Percentiles rank a stretch among this genome's conserved stretches.
These are phyloP conservation scores for Gnatocerus cornutus DNA, from an alignment of 2,888 invertebrate genomes.

Conservation along the genomic window DNA sequence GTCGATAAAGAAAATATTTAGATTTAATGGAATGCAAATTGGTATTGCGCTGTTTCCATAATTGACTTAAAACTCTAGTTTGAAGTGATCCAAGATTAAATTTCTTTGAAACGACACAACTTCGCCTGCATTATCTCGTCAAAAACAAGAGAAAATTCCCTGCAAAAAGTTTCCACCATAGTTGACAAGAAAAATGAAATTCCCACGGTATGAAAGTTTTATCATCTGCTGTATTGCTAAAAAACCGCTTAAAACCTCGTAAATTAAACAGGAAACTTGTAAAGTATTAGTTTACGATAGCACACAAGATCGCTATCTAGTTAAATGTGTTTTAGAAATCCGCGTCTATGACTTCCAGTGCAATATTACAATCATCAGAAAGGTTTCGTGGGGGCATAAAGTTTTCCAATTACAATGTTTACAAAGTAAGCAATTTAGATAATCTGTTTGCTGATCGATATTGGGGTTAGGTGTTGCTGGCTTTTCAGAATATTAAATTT, in stretches of 20 bases:
- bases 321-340: conserved; percentile 46
- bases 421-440: conserved; percentile 69
- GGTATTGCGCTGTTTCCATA: conserved; percentile 37
- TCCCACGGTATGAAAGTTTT: conserved; percentile 32
- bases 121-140: conserved; percentile 50
- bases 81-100: conserved; percentile 53
- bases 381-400: conserved; percentile 58
- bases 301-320: conserved; percentile 37
- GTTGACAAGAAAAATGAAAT: conserved; percentile 38
- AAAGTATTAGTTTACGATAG: conserved; percentile 28
- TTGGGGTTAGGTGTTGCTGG: conserved; percentile 63
- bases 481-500: conserved; percentile 64
- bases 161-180: conserved; percentile 31
- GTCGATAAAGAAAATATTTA: conserved; percentile 27
- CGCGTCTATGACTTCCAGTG: conserved; percentile 41
- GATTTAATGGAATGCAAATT: conserved; percentile 45
- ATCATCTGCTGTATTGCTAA: conserved; percentile 20
- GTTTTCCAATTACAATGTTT: conserved; percentile 69
- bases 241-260: conserved; percentile 31
- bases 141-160: conserved; percentile 34
- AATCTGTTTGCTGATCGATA: conserved; percentile 68
- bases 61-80: conserved; percentile 45
- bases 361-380: conserved; percentile 50
- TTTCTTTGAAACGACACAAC: conserved; percentile 48
- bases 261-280: conserved; percentile 28